Evolutionary conservation across 2,113 vertebrate genomes (phyloP).

Genomic region (Lontra canadensis): DNA sequence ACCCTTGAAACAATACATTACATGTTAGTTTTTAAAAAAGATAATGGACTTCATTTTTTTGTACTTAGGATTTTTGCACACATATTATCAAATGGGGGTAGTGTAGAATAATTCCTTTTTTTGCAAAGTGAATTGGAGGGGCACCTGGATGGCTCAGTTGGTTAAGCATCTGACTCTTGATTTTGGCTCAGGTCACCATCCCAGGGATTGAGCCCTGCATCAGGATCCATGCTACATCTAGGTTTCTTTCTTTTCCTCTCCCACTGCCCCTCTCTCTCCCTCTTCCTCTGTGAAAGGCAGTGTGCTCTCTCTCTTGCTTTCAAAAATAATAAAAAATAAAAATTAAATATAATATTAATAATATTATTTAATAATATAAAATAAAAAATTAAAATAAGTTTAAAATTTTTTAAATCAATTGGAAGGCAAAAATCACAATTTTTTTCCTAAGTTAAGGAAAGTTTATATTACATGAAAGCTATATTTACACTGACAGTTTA

Average conservation of each 20-base stretch:
- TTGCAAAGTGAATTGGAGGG: background rate
- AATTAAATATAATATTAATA: too few relatives aligned
- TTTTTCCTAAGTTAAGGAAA: background rate
- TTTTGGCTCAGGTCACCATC: background rate
- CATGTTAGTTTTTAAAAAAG: too few relatives aligned
- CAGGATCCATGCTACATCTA: background rate
- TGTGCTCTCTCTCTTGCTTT: background rate
- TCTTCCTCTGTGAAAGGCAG: background rate
- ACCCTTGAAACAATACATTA: too few relatives aligned
- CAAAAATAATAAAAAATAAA: background rate
- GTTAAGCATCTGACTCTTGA: background rate
- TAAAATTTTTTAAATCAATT: background rate
- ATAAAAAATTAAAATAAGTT: background rate
- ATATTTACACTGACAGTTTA: background rate
- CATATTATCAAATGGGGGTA: background rate
- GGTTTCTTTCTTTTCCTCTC: background rate
- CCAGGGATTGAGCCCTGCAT: background rate
- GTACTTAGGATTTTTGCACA: background rate
- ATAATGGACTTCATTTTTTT: background rate
- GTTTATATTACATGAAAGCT: background rate
- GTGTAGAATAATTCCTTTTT: background rate
- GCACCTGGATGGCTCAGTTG: background rate
- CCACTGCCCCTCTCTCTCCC: background rate
- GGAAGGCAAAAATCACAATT: background rate
- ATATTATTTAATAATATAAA: too few relatives aligned